These are phyloP conservation scores for Anoura caudifer DNA, from an alignment of 2,113 vertebrate species.

Conservation along the genomic window DNA sequence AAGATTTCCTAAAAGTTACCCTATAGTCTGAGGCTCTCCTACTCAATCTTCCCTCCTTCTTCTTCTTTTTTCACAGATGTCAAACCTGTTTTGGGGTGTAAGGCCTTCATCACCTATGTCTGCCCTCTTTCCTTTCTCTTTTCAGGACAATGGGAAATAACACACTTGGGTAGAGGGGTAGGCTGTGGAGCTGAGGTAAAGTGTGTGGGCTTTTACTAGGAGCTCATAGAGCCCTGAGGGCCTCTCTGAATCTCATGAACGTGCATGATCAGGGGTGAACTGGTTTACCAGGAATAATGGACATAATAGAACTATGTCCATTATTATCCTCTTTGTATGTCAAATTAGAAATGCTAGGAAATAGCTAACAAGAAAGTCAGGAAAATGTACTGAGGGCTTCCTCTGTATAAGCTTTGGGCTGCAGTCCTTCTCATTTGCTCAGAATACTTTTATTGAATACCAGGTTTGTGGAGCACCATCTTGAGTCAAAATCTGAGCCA, in stretches of 20 bases:
- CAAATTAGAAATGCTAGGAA: background rate
- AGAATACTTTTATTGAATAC: background rate
- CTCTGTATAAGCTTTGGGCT: background rate
- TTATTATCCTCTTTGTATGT: background rate
- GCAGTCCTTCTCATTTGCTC: background rate
- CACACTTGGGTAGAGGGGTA: background rate
- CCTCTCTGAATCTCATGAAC: background rate
- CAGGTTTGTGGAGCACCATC: background rate
- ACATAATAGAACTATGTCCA: background rate
- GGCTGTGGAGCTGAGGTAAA: background rate
- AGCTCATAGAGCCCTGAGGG: background rate
- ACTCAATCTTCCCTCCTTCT: background rate
- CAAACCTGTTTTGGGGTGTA: background rate
- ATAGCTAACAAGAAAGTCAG: background rate
- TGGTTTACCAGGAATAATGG: background rate
- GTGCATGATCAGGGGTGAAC: background rate
- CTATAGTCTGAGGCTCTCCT: background rate
- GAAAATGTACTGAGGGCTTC: background rate
- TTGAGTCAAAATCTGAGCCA: background rate
- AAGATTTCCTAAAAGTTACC: background rate
- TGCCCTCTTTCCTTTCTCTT: background rate
- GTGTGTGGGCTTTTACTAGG: background rate
- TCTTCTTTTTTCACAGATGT: background rate
- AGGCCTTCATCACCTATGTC: background rate
- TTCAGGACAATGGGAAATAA: background rate